Base-by-base conservation (phyloP, 2,113 vertebrate species). In the Esox niger region DNA sequence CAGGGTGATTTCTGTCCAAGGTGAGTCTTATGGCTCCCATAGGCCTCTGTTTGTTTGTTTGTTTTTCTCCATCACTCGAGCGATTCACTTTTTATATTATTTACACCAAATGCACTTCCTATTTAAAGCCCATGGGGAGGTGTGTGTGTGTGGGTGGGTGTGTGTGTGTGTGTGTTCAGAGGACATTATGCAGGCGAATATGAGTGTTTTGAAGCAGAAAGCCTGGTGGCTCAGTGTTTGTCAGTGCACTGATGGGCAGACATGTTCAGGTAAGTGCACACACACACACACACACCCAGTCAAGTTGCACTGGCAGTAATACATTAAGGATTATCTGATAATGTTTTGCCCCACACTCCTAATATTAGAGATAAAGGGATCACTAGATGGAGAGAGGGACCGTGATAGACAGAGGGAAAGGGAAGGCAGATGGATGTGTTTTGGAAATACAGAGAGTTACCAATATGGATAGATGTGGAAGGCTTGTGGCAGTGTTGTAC, bases 41-140 rank as follows among this genome's bases (percentile, higher is more conserved):
- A 69, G 80, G 70, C 66, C 76, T 75, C 68, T 75, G 76, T 79
- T 66, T 70, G 56, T 78, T 74, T 81, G 73, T 79, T 84, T 82
- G 74, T 73, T 72, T 33, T 76, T 69, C 65, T 21, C 25, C 64
- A 75, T 33, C 58, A n/a, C 29, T 23, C 59, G 0, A 11, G 8
- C n/a, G 10, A n/a, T 61, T 13, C 31, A 4, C 57, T 60, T 60
- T 60, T 32, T n/a, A n/a, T n/a, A n/a, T n/a, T n/a, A n/a, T n/a
- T n/a, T 33, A 20, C 6, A 60, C 15, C 10, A 20, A 60, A 17
- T 17, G 31, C 30, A 61, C 20, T 33, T 30, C 10, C 60, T 62
- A 70, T 81, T 75, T 69, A 47, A 78, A 75, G 71, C 68, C 61
- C 62, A 23, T 43, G 33, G 62, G 66, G 62, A 73, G 78, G 31